phyloP scores from a whole-genome alignment of 1,140 invertebrate genomes.

The Penaeus japonicus region DNA sequence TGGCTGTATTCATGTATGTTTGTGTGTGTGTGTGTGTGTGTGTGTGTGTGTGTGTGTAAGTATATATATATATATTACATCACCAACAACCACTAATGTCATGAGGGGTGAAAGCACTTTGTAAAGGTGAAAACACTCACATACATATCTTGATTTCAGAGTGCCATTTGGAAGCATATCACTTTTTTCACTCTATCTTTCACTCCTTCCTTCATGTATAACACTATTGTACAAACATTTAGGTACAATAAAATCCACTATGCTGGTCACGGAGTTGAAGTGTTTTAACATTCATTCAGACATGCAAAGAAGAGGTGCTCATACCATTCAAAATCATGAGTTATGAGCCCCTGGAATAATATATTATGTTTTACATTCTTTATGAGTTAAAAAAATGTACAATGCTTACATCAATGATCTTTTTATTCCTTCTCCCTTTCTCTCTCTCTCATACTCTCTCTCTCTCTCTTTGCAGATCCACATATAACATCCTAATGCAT shows the following conservation, averaged over 20 bases:
- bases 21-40: too few species aligned
- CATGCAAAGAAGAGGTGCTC: background rate
- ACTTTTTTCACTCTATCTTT: too few species aligned
- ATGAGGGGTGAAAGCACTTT: too few species aligned
- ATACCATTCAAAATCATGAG: background rate
- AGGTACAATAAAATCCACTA: background rate
- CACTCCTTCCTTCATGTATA: too few species aligned
- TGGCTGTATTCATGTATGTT: too few species aligned
- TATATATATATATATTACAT: too few species aligned
- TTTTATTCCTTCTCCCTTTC: background rate
- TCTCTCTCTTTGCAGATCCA: background rate
- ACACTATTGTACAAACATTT: background rate
- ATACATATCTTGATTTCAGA: too few species aligned
- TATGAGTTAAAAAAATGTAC: background rate
- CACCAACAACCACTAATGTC: too few species aligned
- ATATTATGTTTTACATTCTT: background rate
- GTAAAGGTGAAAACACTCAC: too few species aligned
- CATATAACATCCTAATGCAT: background rate
- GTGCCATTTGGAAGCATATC: too few species aligned
- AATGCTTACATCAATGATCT: background rate
- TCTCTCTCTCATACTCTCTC: background rate
- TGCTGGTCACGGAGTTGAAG: background rate
- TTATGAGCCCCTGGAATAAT: background rate
- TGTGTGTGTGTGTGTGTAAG: too few species aligned
- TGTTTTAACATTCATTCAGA: background rate